Percentiles rank a stretch among this genome's conserved stretches.
phyloP scores from a whole-genome alignment of 2,113 vertebrate species.

The Rhynchopsitta pachyrhyncha region DNA sequence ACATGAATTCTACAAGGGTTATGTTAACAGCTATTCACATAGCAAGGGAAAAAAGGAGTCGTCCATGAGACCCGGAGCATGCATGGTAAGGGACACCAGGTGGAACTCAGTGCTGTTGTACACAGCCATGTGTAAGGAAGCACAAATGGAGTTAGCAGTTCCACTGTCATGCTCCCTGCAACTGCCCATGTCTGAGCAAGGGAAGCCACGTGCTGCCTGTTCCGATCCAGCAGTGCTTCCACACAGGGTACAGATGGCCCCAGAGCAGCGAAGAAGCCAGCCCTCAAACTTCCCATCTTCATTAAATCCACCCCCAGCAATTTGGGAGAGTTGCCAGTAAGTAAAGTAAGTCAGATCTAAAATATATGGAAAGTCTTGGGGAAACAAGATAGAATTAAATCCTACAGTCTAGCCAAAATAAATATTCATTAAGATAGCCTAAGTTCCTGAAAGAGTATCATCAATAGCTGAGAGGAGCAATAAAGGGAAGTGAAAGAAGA shows the following conservation, averaged over 20 bases:
- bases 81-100: not conserved
- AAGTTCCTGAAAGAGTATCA: not conserved
- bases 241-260: fast-evolving
- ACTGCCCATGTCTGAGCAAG: not conserved
- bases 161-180: not conserved
- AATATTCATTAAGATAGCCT: not conserved
- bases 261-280: not conserved
- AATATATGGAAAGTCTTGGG: not conserved
- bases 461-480: not conserved
- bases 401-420: not conserved
- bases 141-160: not conserved
- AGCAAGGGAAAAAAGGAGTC: not conserved
- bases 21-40: fast-evolving
- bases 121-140: fast-evolving
- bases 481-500: not conserved
- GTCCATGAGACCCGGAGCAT: fast-evolving
- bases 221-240: fast-evolving
- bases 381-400: not conserved
- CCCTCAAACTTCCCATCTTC: not conserved
- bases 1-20: not conserved
- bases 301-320: not conserved
- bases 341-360: not conserved
- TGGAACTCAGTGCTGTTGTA: not conserved
- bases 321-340: not conserved
- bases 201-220: not conserved